Conservation (phyloP, 2,888 invertebrate species). For the Heteropelma amictum region DNA sequence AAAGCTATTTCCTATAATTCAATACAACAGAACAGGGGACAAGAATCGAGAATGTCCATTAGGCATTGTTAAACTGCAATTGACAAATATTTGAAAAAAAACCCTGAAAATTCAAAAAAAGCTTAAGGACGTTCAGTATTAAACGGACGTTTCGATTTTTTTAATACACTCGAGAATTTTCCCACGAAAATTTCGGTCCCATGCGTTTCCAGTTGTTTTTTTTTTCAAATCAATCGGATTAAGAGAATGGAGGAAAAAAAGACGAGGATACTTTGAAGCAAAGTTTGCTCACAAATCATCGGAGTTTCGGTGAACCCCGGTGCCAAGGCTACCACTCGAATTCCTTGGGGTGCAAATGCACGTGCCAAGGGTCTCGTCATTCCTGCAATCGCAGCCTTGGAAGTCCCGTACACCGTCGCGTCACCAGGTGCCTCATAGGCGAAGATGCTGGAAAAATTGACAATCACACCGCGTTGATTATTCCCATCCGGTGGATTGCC, state of each 20-base stretch:
- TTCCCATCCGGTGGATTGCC: conserved; percentile 61
- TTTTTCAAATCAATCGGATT: neutral
- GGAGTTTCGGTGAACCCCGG: conserved; percentile 80
- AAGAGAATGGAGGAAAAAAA: neutral
- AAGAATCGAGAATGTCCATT: too few relatives aligned
- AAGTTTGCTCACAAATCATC: conserved; percentile 59
- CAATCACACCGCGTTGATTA: conserved; percentile 61
- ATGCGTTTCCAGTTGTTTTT: too few relatives aligned
- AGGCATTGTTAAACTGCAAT: too few relatives aligned
- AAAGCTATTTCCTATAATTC: too few relatives aligned
- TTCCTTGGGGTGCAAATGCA: conserved; percentile 61
- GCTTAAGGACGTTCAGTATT: too few relatives aligned
- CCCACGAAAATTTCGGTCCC: too few relatives aligned
- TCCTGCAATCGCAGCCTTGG: conserved; percentile 62
- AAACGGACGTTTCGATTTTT: too few relatives aligned
- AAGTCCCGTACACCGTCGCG: conserved; percentile 58
- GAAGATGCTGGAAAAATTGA: conserved; percentile 63
- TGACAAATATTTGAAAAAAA: too few relatives aligned
- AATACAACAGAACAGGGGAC: too few relatives aligned
- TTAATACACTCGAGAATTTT: too few relatives aligned
- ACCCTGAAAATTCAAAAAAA: too few relatives aligned
- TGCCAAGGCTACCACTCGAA: conserved; percentile 85
- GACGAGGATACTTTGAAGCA: neutral
- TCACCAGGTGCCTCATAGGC: conserved; percentile 53
- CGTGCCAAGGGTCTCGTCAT: conserved; percentile 65